These are phyloP conservation scores for Dolichopus griseipennis DNA, from an alignment of 2,888 invertebrate genomes.

Conservation along the genomic window DNA sequence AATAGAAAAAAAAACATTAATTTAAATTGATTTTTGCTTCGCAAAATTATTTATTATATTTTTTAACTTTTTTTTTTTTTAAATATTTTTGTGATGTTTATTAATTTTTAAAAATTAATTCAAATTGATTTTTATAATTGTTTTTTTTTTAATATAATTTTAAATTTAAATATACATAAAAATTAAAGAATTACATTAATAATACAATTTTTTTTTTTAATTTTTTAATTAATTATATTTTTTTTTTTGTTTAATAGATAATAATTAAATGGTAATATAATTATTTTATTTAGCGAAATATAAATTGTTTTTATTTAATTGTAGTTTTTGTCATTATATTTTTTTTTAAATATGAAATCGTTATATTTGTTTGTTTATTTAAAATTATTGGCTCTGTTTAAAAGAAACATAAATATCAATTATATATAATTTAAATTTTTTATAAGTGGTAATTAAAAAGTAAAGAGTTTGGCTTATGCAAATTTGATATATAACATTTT, in stretches of 20 bases:
- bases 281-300: neutral
- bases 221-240: neutral
- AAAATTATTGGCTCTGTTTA: too few relatives aligned
- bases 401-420: too few relatives aligned
- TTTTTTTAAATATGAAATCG: too few relatives aligned
- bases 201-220: neutral
- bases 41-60: conserved; percentile 1
- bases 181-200: conserved; percentile 4
- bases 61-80: neutral
- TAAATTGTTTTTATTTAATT: neutral
- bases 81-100: neutral
- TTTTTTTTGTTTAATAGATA: neutral
- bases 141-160: neutral
- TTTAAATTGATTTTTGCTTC: neutral
- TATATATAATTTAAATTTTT: too few relatives aligned
- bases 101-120: neutral
- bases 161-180: conserved; percentile 2
- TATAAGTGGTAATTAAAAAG: too few relatives aligned
- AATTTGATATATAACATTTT: too few relatives aligned
- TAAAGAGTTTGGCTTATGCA: too few relatives aligned
- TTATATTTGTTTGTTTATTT: too few relatives aligned
- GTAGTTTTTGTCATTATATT: neutral
- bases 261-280: neutral
- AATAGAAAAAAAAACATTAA: too few relatives aligned
- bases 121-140: neutral